Evolutionary conservation across 2,797 vertebrate genomes (phyloP), one percentile per base, ranked within the genome.

Genomic region (Octomys mimax): DNA sequence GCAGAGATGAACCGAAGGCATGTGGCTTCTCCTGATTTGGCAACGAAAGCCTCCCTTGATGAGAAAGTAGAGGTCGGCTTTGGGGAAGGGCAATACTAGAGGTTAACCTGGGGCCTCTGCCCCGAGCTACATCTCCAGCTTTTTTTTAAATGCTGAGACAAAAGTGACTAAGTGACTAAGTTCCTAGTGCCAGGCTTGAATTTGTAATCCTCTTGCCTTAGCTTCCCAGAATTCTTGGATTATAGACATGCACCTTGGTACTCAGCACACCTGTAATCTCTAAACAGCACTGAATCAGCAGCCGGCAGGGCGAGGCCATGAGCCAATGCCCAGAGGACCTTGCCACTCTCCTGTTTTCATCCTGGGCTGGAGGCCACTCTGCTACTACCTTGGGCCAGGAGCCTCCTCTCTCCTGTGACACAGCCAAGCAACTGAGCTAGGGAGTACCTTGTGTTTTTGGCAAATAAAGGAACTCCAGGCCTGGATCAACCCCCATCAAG

Each of bases 1-100:
- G 46, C 71, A 66, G 89, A 87, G 84, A 75, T 46, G 91, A 85
- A 82, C 14, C 31, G 33, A 89, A 70, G 24, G 62, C 7, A 82
- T 39, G 28, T 46, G 62, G 19, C 70, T 26, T 39, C 31, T 59
- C 80, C 68, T 75, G n/a, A 54, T 31, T 82, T 42, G 86, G 64
- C 82, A 1, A 0, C 39, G 0, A 4, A 66, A 54, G 36, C 13
- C 33, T 77, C 36, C 42, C 59, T 39, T 10, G 9, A 75, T 22
- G 73, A 59, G 54, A 24, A 54, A 91, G 57, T 42, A 24, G 90
- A 57, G 49, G 62, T 57, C n/a, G 10, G 33, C 49, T 66, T 36
- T n/a, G 46, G n/a, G n/a, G n/a, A n/a, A 39, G 71, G 36, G 71
- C 5, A 26, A 14, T 28, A 46, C 39, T 75, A 46, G 39, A 75